Percentiles rank a stretch among this genome's conserved stretches.
Evolutionary conservation across 2,797 vertebrate species (phyloP).

Genomic region (Ceyx erithaca): DNA sequence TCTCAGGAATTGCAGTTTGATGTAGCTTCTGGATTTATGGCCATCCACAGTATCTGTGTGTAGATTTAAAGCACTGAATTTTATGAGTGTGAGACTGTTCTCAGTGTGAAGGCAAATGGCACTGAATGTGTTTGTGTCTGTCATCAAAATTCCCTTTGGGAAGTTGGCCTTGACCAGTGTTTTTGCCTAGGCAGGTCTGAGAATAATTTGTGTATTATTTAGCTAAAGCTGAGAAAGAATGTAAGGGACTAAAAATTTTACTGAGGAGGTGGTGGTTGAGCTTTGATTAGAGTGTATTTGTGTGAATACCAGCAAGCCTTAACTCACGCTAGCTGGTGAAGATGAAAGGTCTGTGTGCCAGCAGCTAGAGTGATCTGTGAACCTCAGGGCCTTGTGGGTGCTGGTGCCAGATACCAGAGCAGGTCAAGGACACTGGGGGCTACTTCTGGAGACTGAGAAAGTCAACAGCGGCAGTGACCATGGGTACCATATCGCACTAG

Average conservation of each 20-base stretch:
- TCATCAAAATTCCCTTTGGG: background rate
- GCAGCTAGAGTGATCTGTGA: background rate
- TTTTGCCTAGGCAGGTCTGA: background rate
- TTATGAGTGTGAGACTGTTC: background rate
- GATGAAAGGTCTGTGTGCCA: background rate
- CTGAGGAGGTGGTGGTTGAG: background rate
- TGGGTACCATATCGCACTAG: background rate
- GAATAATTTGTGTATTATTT: background rate
- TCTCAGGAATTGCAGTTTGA: background rate
- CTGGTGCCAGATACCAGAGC: background rate
- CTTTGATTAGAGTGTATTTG: background rate
- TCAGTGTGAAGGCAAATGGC: background rate
- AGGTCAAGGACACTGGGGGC: background rate
- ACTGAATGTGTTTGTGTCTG: background rate
- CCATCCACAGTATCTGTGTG: background rate
- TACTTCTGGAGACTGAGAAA: background rate
- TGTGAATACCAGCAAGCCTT: rapidly evolving
- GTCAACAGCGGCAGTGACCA: background rate
- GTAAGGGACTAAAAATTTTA: background rate
- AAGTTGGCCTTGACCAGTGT: background rate
- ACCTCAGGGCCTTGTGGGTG: rapidly evolving
- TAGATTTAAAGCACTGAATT: background rate
- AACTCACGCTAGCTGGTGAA: background rate
- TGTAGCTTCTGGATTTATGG: background rate
- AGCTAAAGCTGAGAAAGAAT: background rate